Conservation (phyloP, 2,888 invertebrate species). For the Augiades crinisus region DNA sequence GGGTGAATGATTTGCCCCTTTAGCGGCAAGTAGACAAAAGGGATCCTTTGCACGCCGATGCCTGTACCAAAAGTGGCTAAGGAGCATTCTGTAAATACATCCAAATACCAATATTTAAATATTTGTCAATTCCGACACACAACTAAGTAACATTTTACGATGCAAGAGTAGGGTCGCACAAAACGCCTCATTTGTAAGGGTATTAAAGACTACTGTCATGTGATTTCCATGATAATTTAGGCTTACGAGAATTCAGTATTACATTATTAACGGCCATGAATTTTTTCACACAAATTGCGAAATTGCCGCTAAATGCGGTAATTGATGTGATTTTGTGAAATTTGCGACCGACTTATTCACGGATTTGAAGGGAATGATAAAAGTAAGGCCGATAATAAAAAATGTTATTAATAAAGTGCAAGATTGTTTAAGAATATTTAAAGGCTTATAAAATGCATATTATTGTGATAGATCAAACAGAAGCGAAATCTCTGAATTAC, state of each 20-base stretch:
- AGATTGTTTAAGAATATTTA: too few relatives aligned
- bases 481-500: too few relatives aligned
- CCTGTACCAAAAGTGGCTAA: conserved; percentile 90
- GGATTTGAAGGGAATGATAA: conserved; percentile 4
- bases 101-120: conserved; percentile 31
- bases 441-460: too few relatives aligned
- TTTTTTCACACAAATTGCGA: conserved; percentile 25
- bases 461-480: too few relatives aligned
- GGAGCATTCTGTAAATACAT: conserved; percentile 85
- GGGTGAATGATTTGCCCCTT: conserved; percentile 95
- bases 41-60: conserved; percentile 87
- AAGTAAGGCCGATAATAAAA: not conserved
- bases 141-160: conserved; percentile 21
- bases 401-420: not conserved
- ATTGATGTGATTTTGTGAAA: conserved; percentile 14
- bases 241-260: conserved; percentile 31
- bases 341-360: conserved; percentile 11
- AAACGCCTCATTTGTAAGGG: conserved; percentile 45
- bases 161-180: conserved; percentile 27
- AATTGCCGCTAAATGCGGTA: conserved; percentile 12
- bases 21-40: conserved; percentile 91
- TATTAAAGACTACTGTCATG: conserved; percentile 45
- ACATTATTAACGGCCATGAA: conserved; percentile 37
- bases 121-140: conserved; percentile 38
- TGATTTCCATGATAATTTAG: conserved; percentile 37